Percentiles rank a stretch among this genome's conserved stretches.
Evolutionary conservation across 2,113 vertebrate species (phyloP).

Genomic region (Felis chaus): DNA sequence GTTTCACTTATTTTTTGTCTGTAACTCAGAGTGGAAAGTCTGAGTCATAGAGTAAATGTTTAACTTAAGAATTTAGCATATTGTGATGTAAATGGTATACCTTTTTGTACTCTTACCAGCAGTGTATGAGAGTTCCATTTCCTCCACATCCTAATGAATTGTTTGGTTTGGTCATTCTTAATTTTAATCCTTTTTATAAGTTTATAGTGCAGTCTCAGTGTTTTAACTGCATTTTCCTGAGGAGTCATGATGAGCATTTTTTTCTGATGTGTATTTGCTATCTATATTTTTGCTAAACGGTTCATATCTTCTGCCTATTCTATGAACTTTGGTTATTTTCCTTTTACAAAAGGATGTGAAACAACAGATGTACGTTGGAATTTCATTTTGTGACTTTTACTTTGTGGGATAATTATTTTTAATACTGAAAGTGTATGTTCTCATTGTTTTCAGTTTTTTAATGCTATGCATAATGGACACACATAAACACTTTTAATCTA

Average conservation of each 20-base stretch:
- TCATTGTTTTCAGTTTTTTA: not conserved
- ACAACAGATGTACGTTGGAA: not conserved
- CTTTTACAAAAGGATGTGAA: not conserved
- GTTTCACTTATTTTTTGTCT: slow-evolving; percentile 1
- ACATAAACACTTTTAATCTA: not conserved
- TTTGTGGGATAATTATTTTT: not conserved
- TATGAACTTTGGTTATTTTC: not conserved
- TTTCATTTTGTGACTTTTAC: not conserved
- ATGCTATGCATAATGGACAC: not conserved
- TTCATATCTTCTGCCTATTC: not conserved
- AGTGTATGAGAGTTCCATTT: not conserved
- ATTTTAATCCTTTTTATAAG: not conserved
- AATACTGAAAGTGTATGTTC: not conserved
- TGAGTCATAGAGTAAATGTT: not conserved
- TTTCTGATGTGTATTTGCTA: not conserved
- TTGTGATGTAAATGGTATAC: not conserved
- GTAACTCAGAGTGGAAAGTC: not conserved
- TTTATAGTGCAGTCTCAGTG: not conserved
- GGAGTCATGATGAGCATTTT: not conserved
- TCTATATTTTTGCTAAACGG: not conserved
- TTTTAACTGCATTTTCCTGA: not conserved
- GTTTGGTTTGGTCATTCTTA: not conserved
- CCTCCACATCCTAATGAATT: not conserved
- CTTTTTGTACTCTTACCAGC: not conserved
- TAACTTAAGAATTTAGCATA: not conserved